These are phyloP conservation scores for Ischnura elegans DNA, from an alignment of 2,888 invertebrate genomes.

Conservation along the genomic window DNA sequence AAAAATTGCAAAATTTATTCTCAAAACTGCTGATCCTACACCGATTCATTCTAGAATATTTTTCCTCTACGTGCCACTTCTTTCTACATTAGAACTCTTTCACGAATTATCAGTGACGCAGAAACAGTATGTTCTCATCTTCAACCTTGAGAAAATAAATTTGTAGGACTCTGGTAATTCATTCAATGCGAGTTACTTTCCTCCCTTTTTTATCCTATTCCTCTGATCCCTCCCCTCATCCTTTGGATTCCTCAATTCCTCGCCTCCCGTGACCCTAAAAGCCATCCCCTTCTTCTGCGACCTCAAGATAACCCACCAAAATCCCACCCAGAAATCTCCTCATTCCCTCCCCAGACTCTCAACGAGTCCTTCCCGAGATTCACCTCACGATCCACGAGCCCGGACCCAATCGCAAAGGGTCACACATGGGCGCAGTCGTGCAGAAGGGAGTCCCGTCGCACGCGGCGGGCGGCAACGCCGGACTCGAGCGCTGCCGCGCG, in stretches of 20 bases:
- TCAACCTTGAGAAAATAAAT: not conserved
- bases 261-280: not conserved
- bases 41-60: no score
- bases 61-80: not conserved
- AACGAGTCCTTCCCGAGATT: not conserved
- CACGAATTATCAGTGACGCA: not conserved
- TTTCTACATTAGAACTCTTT: not conserved
- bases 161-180: not conserved
- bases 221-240: not conserved
- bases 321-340: conserved; percentile 5
- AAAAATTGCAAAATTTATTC: no score
- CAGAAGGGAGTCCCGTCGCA: not conserved
- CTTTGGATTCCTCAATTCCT: not conserved
- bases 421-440: conserved; percentile 22
- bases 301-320: not conserved
- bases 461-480: not conserved
- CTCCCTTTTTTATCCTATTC: not conserved
- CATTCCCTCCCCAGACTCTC: not conserved
- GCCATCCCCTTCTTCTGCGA: not conserved
- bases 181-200: not conserved
- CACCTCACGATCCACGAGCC: conserved; percentile 2
- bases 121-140: not conserved
- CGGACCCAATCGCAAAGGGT: conserved; percentile 7
- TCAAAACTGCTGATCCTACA: no score
- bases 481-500: not conserved